These are phyloP conservation scores for Numenius arquata DNA, from an alignment of 2,113 vertebrate species.

Conservation along the genomic window DNA sequence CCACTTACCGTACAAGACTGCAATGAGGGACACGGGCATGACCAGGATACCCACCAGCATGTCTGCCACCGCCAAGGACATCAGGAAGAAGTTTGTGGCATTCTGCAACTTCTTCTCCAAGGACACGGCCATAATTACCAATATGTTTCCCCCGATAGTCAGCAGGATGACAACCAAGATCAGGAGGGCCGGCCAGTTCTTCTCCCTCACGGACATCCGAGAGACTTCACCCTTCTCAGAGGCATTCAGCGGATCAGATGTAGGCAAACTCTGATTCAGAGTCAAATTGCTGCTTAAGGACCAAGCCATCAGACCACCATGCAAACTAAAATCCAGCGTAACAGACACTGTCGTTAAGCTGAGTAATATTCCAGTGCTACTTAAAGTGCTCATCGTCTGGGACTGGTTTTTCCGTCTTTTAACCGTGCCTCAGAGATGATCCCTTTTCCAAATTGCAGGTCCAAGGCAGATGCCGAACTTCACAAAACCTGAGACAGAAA, in stretches of 20 bases:
- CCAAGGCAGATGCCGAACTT: slow-evolving; percentile 23
- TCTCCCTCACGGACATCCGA: slow-evolving; percentile 73
- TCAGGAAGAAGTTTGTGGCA: slow-evolving; percentile 97
- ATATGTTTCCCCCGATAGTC: slow-evolving; percentile 94
- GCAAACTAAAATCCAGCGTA: slow-evolving; percentile 74
- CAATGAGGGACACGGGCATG: slow-evolving; percentile 95
- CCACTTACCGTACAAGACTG: slow-evolving; percentile 95
- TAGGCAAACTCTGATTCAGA: slow-evolving; percentile 72
- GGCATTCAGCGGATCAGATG: slow-evolving; percentile 60
- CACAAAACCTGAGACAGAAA: slow-evolving; percentile 31
- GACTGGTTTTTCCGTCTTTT: not conserved
- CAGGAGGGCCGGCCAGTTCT: slow-evolving; percentile 95
- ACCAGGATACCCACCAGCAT: slow-evolving; percentile 98
- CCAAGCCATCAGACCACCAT: slow-evolving; percentile 79
- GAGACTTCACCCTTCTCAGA: slow-evolving; percentile 60
- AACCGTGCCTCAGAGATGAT: slow-evolving; percentile 1
- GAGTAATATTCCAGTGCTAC: slow-evolving; percentile 74
- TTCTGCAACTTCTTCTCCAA: slow-evolving; percentile 98
- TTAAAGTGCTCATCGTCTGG: slow-evolving; percentile 76
- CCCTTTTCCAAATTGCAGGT: not conserved
- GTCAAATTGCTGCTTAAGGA: slow-evolving; percentile 73
- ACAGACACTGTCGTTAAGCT: slow-evolving; percentile 76
- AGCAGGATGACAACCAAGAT: slow-evolving; percentile 93
- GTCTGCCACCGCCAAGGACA: slow-evolving; percentile 95
- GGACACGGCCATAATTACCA: slow-evolving; percentile 96